Percentiles rank a stretch among this genome's conserved stretches.
Conservation (phyloP, 2,888 invertebrate species). For the Malachius bipustulatus region DNA sequence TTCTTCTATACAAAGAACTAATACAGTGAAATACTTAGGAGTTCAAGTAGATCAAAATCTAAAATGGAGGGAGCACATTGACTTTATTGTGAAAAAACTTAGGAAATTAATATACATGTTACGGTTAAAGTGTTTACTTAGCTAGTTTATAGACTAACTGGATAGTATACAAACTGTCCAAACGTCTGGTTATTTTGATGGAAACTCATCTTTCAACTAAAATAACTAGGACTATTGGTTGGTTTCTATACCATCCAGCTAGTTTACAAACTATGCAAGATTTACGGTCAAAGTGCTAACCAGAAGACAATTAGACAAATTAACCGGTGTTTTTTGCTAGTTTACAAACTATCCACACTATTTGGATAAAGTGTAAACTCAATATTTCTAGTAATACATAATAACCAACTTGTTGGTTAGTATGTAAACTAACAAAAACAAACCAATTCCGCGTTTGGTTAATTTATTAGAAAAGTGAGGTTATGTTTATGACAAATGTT, state of each 20-base stretch:
- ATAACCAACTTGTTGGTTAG: constrained; percentile 2
- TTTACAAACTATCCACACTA: constrained; percentile 1
- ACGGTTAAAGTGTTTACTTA: too few relatives aligned
- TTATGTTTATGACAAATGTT: neutral
- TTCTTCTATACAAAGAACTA: too few relatives aligned
- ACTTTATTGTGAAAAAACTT: too few relatives aligned
- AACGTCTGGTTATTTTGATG: constrained; percentile 1
- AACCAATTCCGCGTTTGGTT: too few relatives aligned
- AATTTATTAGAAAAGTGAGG: constrained; percentile 2
- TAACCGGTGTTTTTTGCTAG: neutral
- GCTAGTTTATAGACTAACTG: constrained; percentile 3
- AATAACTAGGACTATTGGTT: neutral
- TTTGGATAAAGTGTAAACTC: constrained; percentile 3
- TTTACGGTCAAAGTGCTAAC: neutral
- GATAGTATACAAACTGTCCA: constrained; percentile 1
- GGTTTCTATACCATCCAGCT: neutral
- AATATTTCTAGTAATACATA: constrained; percentile 2
- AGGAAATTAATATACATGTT: too few relatives aligned
- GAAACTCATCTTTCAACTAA: constrained; percentile 1
- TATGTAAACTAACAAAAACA: neutral
- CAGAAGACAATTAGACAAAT: neutral
- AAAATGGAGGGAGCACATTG: too few relatives aligned
- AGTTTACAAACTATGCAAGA: constrained; percentile 1
- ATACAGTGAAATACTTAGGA: too few relatives aligned
- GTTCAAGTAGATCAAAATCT: too few relatives aligned